Conservation (phyloP, 2,888 invertebrate species). For the Pycnomerus fuliginosus region DNA sequence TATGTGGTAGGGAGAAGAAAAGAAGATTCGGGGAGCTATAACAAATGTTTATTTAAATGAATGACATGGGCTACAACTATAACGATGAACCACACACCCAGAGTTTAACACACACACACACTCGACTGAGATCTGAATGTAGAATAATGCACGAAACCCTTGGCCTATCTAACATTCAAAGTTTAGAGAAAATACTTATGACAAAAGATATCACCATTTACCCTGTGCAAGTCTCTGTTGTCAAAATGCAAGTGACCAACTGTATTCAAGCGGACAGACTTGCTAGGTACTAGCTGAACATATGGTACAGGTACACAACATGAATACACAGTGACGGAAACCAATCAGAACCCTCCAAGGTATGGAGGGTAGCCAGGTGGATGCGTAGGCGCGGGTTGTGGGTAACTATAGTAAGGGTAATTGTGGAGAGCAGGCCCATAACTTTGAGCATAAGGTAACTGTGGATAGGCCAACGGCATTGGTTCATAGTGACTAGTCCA, state of each 20-base stretch:
- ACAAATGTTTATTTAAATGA: conserved; percentile 52
- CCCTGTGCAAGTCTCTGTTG: conserved; percentile 57
- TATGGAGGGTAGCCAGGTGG: conserved; percentile 53
- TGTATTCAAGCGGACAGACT: conserved; percentile 55
- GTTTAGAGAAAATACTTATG: conserved; percentile 56
- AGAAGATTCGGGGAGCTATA: conserved; percentile 49
- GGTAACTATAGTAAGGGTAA: conserved; percentile 61
- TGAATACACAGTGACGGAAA: conserved; percentile 55
- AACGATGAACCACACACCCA: conserved; percentile 46
- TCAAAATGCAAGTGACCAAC: conserved; percentile 55
- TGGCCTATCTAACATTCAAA: conserved; percentile 56
- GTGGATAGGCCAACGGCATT: conserved; percentile 53
- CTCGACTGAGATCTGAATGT: conserved; percentile 50
- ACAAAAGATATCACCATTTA: conserved; percentile 57
- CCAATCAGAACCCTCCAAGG: conserved; percentile 54
- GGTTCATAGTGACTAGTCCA: conserved; percentile 53
- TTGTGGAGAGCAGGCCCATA: conserved; percentile 63
- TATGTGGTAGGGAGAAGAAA: conserved; percentile 47
- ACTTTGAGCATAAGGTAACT: conserved; percentile 48
- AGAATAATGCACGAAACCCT: conserved; percentile 55
- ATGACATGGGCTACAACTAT: conserved; percentile 51
- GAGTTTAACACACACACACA: conserved; percentile 45
- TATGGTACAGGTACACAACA: conserved; percentile 57
- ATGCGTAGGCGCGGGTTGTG: conserved; percentile 50
- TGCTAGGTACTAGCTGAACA: conserved; percentile 56